phyloP scores from a whole-genome alignment of 1,140 invertebrate genomes.

The Drosophila arawakana region DNA sequence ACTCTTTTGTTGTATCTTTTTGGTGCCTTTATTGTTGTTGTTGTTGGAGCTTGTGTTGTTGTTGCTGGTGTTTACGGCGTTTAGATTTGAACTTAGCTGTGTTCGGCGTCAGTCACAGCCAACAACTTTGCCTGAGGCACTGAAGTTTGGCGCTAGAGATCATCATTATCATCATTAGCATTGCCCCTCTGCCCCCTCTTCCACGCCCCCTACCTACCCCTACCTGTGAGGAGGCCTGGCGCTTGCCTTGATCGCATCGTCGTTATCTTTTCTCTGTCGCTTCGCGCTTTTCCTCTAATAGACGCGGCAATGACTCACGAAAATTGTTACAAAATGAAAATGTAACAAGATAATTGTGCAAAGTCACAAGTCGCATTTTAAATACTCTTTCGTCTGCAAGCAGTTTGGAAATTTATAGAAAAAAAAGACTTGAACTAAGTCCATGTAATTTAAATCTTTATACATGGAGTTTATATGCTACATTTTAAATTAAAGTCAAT shows the following conservation, averaged over 20 bases:
- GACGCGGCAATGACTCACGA: constrained; percentile 69
- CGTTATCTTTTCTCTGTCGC: constrained; percentile 15
- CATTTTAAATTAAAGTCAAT: no score
- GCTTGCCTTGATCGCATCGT: constrained; percentile 14
- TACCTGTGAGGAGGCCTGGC: constrained; percentile 37
- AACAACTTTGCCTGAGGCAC: constrained; percentile 36
- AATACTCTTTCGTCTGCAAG: neutral
- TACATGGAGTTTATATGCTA: no score
- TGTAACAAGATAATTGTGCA: constrained; percentile 34
- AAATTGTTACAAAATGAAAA: constrained; percentile 65
- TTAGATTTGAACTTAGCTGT: constrained; percentile 58
- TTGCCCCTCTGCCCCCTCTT: neutral
- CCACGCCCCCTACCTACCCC: constrained; percentile 34
- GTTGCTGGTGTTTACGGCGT: constrained; percentile 48
- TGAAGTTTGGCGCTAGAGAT: constrained; percentile 67
- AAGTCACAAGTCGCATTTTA: neutral
- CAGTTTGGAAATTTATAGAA: neutral
- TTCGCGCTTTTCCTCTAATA: constrained; percentile 49
- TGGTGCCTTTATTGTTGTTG: neutral
- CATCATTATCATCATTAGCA: constrained; percentile 53
- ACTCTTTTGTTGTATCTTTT: constrained; percentile 52
- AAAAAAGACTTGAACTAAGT: no score
- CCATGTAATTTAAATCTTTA: no score
- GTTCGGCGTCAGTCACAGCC: constrained; percentile 14
- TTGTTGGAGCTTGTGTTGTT: constrained; percentile 28